Base-by-base conservation (phyloP, 2,113 vertebrate species). In the Bujurquina vittata region DNA sequence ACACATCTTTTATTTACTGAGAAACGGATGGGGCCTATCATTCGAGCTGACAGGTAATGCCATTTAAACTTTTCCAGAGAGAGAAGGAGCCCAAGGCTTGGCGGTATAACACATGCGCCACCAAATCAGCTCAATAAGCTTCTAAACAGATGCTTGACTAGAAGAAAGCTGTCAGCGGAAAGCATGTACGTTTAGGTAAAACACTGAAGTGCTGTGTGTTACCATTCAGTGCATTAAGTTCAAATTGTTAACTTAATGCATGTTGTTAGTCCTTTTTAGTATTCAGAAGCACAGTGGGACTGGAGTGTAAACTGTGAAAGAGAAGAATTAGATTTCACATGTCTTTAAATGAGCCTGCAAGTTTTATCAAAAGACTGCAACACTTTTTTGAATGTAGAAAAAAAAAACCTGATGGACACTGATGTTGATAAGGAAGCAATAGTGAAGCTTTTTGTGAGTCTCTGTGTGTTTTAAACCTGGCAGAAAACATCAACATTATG, bases 21-120 rank as follows among this genome's bases (percentile, higher is more conserved):
- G 62, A 78, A 85, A 89, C 18, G 5, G 80, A 93, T 79, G 72
- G 85, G 81, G 49, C 79, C 72, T 52, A 77, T 90, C 85, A 89
- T 89, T 61, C 1, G 10, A 72, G 80, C 59, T 92, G 92, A 84
- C 91, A 91, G 90, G 85, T 83, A 89, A 87, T 61, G 83, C 63
- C 85, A 92, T 86, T 86, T 84, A 84, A 80, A 91, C 77, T 67
- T 89, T 91, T 56, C 87, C 77, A 20, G 76, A 37, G 77, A 89
- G 81, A 78, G 67, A 79, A 74, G 83, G 79, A 81, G 90, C 80
- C 84, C 52, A 80, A 81, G 86, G 90, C 86, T 85, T 69, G 62
- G 55, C 65, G 76, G 54, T 55, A 29, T 73, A 82, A 81, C 75
- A 43, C 73, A 77, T 26, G 49, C 10, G 2, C 40, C 29, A 73